These are phyloP conservation scores for Folsomia manolachei DNA, from an alignment of 2,888 invertebrate species.

Conservation along the genomic window DNA sequence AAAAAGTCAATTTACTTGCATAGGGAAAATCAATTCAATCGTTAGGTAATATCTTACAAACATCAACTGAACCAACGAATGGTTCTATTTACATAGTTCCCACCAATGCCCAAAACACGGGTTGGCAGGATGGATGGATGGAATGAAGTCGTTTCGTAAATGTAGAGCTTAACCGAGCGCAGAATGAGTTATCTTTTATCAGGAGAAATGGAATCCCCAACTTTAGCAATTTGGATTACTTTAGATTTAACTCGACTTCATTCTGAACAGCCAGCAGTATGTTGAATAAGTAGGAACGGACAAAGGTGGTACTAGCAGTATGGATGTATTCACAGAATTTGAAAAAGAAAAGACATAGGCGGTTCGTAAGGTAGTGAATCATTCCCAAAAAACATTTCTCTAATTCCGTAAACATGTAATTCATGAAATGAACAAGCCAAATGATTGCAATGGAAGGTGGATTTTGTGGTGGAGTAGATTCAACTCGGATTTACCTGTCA, in stretches of 20 bases:
- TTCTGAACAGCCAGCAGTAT: neutral
- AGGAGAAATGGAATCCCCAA: slow-evolving; percentile 11
- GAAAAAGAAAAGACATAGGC: neutral
- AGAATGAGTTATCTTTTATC: slow-evolving; percentile 11
- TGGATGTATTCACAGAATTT: no score
- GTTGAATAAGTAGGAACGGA: neutral
- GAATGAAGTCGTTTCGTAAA: no score
- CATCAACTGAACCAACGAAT: no score
- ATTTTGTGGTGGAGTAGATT: neutral
- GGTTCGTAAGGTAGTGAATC: neutral
- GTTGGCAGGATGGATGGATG: no score
- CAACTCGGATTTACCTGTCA: slow-evolving; percentile 54
- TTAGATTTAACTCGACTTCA: neutral
- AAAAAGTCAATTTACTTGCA: no score
- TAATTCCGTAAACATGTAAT: neutral
- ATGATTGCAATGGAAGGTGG: neutral
- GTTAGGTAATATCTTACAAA: no score
- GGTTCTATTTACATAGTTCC: no score
- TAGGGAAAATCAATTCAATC: no score
- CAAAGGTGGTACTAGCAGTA: no score
- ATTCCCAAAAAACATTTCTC: neutral
- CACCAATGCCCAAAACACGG: no score
- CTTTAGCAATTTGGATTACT: slow-evolving; percentile 17
- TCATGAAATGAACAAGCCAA: neutral
- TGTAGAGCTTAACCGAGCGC: no score